Percentiles rank a stretch among this genome's conserved stretches.
phyloP scores from a whole-genome alignment of 53 echinoderm and acorn worm species.

The Mesocentrotus franciscanus region DNA sequence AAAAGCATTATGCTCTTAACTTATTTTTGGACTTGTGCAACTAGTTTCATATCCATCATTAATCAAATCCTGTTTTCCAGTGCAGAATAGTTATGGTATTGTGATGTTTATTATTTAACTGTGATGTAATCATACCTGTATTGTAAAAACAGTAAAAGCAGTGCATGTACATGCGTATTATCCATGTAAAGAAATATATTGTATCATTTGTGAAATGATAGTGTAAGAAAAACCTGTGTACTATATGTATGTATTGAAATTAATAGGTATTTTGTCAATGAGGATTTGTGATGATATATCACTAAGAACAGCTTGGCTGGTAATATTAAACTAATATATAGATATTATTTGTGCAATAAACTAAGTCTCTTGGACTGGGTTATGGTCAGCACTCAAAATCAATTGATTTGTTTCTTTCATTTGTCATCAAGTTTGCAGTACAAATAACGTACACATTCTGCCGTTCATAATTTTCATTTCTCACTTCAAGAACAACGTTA shows the following conservation, averaged over 20 bases:
- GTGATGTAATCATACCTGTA: neutral
- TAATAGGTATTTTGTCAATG: conserved; percentile 43
- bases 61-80: neutral
- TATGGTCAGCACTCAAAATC: conserved; percentile 51
- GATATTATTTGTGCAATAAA: conserved; percentile 67
- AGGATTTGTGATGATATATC: conserved; percentile 20
- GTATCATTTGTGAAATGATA: conserved; percentile 46
- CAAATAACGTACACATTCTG: neutral
- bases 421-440: neutral
- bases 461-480: neutral
- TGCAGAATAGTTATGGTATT: neutral
- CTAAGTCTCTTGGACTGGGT: conserved; percentile 34
- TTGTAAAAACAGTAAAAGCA: neutral
- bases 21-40: neutral
- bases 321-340: conserved; percentile 40
- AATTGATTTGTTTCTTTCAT: neutral
- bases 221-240: conserved; percentile 35
- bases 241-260: conserved; percentile 58
- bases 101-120: neutral
- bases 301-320: conserved; percentile 42
- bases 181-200: conserved; percentile 36
- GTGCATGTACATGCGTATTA: conserved; percentile 4
- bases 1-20: neutral
- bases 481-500: no score
- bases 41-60: neutral